These are phyloP conservation scores for Lepidocolaptes lacrymiger DNA, from an alignment of 2,797 vertebrate genomes.

Conservation along the genomic window DNA sequence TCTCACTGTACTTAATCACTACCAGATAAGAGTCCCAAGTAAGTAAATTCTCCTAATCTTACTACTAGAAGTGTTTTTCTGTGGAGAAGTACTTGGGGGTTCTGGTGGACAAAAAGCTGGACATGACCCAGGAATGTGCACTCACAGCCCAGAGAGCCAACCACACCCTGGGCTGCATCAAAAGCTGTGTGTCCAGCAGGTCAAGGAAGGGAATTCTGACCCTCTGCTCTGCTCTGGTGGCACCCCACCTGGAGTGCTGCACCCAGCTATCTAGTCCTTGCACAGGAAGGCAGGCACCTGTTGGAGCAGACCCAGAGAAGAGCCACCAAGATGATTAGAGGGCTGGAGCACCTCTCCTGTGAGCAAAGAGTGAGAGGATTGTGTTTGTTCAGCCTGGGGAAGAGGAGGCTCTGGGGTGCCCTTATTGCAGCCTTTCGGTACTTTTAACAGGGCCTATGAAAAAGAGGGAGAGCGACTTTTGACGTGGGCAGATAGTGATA, in stretches of 20 bases:
- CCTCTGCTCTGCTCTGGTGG: not conserved
- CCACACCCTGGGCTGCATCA: not conserved
- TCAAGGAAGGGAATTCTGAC: not conserved
- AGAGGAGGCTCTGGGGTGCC: not conserved
- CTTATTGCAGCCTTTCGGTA: not conserved
- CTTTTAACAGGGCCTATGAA: not conserved
- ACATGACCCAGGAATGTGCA: not conserved
- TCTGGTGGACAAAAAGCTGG: not conserved
- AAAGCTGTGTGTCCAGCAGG: not conserved
- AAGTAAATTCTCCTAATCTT: conserved; percentile 65
- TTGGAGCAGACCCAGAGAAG: not conserved
- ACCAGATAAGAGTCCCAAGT: conserved; percentile 98
- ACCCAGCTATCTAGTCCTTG: not conserved
- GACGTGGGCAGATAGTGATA: not conserved
- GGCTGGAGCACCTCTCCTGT: not conserved
- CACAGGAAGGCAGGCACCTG: not conserved
- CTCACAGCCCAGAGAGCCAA: not conserved
- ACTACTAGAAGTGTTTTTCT: not conserved
- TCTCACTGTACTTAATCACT: conserved; percentile 97
- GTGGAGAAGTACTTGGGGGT: not conserved
- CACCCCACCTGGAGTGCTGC: not conserved
- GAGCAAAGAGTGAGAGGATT: not conserved
- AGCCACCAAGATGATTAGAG: accelerated
- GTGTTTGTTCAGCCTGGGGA: not conserved
- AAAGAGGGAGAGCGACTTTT: not conserved